These are phyloP conservation scores for Balaenoptera acutorostrata DNA, from an alignment of 2,113 vertebrate genomes.

Conservation along the genomic window DNA sequence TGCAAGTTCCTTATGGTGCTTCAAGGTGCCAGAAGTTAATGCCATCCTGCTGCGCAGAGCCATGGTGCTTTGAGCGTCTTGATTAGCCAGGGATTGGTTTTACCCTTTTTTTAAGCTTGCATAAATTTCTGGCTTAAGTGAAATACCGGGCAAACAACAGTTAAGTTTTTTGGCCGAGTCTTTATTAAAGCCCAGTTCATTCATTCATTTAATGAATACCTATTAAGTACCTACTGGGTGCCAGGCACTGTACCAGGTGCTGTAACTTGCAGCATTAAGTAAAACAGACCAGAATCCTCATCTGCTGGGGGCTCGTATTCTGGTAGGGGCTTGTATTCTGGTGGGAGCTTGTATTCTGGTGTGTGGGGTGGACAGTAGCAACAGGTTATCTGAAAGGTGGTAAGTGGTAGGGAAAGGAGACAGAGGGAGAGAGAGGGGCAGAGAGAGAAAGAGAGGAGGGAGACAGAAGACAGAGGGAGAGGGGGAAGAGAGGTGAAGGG, in stretches of 20 bases:
- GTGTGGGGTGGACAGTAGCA: background rate
- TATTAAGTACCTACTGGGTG: background rate
- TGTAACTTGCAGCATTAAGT: background rate
- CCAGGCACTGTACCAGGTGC: background rate
- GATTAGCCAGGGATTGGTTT: background rate
- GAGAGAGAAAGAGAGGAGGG: background rate
- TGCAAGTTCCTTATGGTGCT: background rate
- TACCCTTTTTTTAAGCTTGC: background rate
- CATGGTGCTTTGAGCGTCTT: background rate
- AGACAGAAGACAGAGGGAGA: background rate
- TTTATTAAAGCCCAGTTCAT: background rate
- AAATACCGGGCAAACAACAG: background rate
- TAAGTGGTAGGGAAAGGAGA: background rate
- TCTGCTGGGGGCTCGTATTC: background rate
- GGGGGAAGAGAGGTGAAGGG: background rate
- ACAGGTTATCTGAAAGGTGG: background rate
- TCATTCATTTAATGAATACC: background rate
- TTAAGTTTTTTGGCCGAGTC: background rate
- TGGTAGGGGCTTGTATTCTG: background rate
- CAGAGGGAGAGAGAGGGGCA: fast-evolving
- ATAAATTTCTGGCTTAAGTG: background rate
- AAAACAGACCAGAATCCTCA: background rate
- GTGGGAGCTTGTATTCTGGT: too few species aligned
- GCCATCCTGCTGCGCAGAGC: background rate
- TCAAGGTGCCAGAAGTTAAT: background rate